These are phyloP conservation scores for Mantis religiosa DNA, from an alignment of 2,888 invertebrate species.

Conservation along the genomic window DNA sequence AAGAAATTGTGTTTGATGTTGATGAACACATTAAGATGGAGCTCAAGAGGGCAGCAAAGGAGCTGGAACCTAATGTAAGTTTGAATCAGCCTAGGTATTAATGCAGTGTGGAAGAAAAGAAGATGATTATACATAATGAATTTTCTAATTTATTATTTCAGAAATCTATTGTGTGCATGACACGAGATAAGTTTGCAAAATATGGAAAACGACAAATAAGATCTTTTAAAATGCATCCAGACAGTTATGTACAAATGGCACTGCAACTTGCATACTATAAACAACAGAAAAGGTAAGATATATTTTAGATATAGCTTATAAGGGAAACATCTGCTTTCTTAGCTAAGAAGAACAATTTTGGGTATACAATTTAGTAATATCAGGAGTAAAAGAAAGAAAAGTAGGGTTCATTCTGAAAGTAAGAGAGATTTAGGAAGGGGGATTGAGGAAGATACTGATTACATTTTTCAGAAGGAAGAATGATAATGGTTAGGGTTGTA, in stretches of 20 bases:
- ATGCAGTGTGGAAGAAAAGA: not conserved
- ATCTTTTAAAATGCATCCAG: constrained; percentile 52
- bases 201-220: constrained; percentile 54
- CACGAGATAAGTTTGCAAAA: constrained; percentile 43
- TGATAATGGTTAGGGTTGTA: no score
- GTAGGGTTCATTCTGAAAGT: no score
- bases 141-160: constrained; percentile 28
- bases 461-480: no score
- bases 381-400: no score
- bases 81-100: not conserved
- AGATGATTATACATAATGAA: not conserved
- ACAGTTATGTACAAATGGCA: constrained; percentile 57
- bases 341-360: no score
- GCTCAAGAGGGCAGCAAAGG: constrained; percentile 44
- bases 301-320: no score
- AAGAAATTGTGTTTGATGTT: constrained; percentile 48
- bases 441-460: no score
- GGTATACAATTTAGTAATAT: no score
- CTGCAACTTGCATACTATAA: constrained; percentile 56
- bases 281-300: constrained; percentile 45
- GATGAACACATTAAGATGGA: constrained; percentile 45
- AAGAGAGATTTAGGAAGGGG: no score
- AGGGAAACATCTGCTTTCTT: no score
- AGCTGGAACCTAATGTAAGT: constrained; percentile 42
- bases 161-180: constrained; percentile 41